These are phyloP conservation scores for Phlogophora meticulosa DNA, from an alignment of 2,888 invertebrate species.

Conservation along the genomic window DNA sequence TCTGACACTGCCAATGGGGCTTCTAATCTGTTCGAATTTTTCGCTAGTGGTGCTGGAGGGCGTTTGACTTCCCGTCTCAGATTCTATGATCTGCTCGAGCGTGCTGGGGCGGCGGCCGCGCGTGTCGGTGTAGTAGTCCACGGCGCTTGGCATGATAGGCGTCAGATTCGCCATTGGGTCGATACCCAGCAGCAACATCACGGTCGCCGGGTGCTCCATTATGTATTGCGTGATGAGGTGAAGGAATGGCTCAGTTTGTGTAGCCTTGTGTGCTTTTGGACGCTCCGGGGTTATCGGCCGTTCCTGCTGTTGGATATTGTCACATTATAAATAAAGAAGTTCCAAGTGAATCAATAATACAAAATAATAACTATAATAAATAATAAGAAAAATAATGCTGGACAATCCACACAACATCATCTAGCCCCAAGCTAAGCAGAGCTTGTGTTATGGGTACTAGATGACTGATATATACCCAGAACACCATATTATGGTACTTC, in stretches of 20 bases:
- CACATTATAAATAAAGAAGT: slow-evolving; percentile 3
- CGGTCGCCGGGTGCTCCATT: slow-evolving; percentile 93
- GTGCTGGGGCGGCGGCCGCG: slow-evolving; percentile 83
- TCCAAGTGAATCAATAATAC: too few species aligned
- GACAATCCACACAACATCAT: too few species aligned
- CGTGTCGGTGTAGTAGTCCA: slow-evolving; percentile 86
- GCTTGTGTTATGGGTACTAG: too few species aligned
- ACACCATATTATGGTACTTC: too few species aligned
- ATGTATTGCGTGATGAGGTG: slow-evolving; percentile 92
- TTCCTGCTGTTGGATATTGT: slow-evolving; percentile 78
- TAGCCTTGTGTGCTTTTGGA: slow-evolving; percentile 84
- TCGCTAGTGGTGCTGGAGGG: slow-evolving; percentile 87
- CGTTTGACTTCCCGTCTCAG: slow-evolving; percentile 86
- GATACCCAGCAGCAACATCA: slow-evolving; percentile 94
- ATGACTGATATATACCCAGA: too few species aligned
- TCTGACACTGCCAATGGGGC: slow-evolving; percentile 80
- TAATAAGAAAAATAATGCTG: too few species aligned
- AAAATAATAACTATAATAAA: too few species aligned
- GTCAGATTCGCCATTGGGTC: slow-evolving; percentile 91
- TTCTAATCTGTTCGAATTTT: slow-evolving; percentile 77
- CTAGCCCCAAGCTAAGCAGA: too few species aligned
- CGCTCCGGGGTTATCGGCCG: slow-evolving; percentile 84
- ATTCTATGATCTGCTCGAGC: slow-evolving; percentile 87
- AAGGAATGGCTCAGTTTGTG: slow-evolving; percentile 92
- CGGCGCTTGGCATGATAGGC: slow-evolving; percentile 82